Conservation (phyloP, 1,140 invertebrate species). For the Globodera ellingtonae region DNA sequence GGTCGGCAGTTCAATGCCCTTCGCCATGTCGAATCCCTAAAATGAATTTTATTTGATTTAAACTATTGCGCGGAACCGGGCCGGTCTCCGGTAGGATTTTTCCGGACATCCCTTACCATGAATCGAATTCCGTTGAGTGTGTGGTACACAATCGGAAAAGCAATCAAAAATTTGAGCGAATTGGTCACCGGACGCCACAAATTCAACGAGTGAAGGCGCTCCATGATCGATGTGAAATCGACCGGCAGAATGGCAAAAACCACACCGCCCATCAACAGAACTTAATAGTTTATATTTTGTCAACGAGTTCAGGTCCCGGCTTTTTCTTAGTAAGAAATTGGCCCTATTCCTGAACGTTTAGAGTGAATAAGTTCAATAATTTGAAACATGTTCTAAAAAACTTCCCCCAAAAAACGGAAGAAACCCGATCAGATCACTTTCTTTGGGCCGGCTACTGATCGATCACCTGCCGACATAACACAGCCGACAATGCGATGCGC, state of each 20-base stretch:
- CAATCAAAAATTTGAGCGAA: slow-evolving; percentile 6
- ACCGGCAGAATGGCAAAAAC: slow-evolving; percentile 54
- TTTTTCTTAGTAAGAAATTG: background rate
- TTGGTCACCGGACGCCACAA: slow-evolving; percentile 1
- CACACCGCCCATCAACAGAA: slow-evolving; percentile 54
- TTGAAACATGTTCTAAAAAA: background rate
- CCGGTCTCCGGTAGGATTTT: too few relatives aligned
- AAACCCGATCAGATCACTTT: slow-evolving; percentile 11
- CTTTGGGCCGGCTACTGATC: slow-evolving; percentile 1
- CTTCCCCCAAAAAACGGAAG: background rate
- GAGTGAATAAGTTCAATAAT: background rate
- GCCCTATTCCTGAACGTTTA: background rate
- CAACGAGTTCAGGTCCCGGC: too few relatives aligned
- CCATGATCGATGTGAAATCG: slow-evolving; percentile 55
- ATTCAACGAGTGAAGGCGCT: slow-evolving; percentile 26
- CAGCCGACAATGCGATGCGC: slow-evolving; percentile 59
- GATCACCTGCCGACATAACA: slow-evolving; percentile 57
- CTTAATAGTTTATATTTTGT: slow-evolving; percentile 14
- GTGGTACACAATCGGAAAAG: slow-evolving; percentile 16
- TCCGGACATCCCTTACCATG: background rate
- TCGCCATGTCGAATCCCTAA: slow-evolving; percentile 61
- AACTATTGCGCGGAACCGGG: too few relatives aligned
- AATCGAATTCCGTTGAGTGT: slow-evolving; percentile 29
- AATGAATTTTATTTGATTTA: background rate
- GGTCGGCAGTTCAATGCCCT: slow-evolving; percentile 53